Evolutionary conservation across 1,140 invertebrate genomes (phyloP).

Genomic region (Ceratosolen fusciceps): DNA sequence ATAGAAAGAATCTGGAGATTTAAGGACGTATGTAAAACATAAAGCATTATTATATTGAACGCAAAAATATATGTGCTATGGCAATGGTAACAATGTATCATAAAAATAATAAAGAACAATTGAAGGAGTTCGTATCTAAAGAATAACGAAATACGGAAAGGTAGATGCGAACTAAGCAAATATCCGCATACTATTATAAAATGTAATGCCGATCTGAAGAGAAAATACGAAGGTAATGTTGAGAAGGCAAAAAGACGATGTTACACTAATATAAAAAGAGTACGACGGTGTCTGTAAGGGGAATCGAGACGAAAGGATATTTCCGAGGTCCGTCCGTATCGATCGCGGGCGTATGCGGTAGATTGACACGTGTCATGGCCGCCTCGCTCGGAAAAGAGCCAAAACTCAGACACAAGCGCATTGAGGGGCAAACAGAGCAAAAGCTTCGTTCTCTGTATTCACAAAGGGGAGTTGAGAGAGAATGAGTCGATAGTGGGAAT

Average conservation of each 20-base stretch:
- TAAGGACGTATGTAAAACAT: not conserved
- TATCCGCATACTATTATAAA: conserved; percentile 40
- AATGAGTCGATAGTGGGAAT: conserved; percentile 40
- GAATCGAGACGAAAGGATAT: conserved; percentile 38
- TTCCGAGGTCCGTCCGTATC: conserved; percentile 67
- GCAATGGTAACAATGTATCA: not conserved
- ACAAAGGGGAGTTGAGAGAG: conserved; percentile 39
- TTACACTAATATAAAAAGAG: not conserved
- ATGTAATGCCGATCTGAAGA: conserved; percentile 33
- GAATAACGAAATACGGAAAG: conserved; percentile 44
- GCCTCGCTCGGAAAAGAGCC: conserved; percentile 53
- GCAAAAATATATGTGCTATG: too few species aligned
- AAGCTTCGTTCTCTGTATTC: conserved; percentile 53
- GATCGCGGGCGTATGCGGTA: conserved; percentile 71
- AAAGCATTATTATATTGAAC: not conserved
- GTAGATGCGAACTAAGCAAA: conserved; percentile 29
- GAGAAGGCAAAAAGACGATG: not conserved
- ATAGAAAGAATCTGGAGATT: not conserved
- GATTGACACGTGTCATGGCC: conserved; percentile 73
- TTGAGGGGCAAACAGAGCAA: conserved; percentile 50
- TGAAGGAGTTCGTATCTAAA: conserved; percentile 48
- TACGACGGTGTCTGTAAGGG: conserved; percentile 5
- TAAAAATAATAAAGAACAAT: conserved; percentile 51
- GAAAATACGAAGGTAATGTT: conserved; percentile 45
- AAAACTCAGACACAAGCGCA: conserved; percentile 50